A percentile compares a stretch with the other conserved stretches of the same genome.
These are phyloP conservation scores for Oreochromis aureus DNA, from an alignment of 2,113 vertebrate genomes.

Conservation along the genomic window DNA sequence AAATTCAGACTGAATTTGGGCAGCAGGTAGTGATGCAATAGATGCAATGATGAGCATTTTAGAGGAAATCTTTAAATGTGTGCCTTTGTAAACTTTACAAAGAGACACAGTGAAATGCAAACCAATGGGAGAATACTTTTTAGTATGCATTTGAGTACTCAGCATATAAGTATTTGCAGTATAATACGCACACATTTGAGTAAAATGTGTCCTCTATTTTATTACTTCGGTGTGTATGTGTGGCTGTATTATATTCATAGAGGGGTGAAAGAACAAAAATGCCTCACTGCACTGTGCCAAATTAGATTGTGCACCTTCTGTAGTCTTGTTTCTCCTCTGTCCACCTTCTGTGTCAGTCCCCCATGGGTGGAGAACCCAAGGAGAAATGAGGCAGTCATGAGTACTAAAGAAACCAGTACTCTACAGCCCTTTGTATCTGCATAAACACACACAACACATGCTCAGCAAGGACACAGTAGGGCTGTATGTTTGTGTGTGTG, in stretches of 20 bases:
- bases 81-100: not conserved
- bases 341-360: conserved; percentile 6
- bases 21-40: not conserved
- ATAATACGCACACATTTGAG: not conserved
- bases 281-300: not conserved
- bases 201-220: not conserved
- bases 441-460: not conserved
- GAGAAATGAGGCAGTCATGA: conserved; percentile 16
- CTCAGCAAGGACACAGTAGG: conserved; percentile 44
- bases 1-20: not conserved
- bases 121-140: not conserved
- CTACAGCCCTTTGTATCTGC: conserved; percentile 14
- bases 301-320: conserved; percentile 16
- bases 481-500: conserved; percentile 2
- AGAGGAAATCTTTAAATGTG: not conserved
- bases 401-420: not conserved
- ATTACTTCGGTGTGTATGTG: not conserved
- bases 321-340: conserved; percentile 10
- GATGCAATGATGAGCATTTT: not conserved
- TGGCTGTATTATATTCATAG: not conserved
- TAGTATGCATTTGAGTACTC: not conserved
- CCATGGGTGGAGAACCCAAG: not conserved
- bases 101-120: not conserved
- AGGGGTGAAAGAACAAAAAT: not conserved
- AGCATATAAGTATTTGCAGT: not conserved